Evolutionary conservation across 2,888 invertebrate species (phyloP), one percentile per base, ranked within the genome.

Genomic region (Chymomyza caudatula): DNA sequence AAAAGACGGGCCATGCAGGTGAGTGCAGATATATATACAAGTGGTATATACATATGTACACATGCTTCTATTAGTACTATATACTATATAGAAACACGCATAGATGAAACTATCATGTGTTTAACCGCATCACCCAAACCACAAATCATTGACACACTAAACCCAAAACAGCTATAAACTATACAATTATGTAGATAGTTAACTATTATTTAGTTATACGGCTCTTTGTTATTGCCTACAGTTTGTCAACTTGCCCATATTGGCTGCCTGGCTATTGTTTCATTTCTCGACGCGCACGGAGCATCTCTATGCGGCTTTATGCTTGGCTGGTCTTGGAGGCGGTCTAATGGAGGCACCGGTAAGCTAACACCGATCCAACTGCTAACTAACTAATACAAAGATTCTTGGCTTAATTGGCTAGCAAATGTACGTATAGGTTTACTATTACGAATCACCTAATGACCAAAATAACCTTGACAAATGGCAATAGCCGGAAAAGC

Each of bases 311-410:
- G 89, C 92, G 1, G 95, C 95, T 1, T 90, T 96, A 44, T 92
- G 93, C 71, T 90, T 96, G 65, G 94, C 95, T 3, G 96, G 96
- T 1, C 84, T 96, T 25, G 93, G 94, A 4, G 96, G 96, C 61
- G 96, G 96, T 60, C 90, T 96, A 6, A 91, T 95, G 71, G 96
- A 96, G 90, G 96, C 96, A 67, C 96, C 96, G 19, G 96, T 94
- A 91, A 92, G 92, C 92, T 49, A 52, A 64, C 73, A 65, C 56
- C 61, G 23, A 63, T 67, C 55, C 22, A 19, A 47, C 25, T 60
- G 23, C 44, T 29, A 63, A 56, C 57, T 13, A 15, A 23, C 3
- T 2, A 52, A 52, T 52, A 20, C 29, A 37, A 37, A 37, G 11
- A 37, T 37, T 37, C 11, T 8, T 11, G 11, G 11, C 11, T 37